Base-by-base conservation (phyloP, 1,140 invertebrate species). In the Danaus plexippus region DNA sequence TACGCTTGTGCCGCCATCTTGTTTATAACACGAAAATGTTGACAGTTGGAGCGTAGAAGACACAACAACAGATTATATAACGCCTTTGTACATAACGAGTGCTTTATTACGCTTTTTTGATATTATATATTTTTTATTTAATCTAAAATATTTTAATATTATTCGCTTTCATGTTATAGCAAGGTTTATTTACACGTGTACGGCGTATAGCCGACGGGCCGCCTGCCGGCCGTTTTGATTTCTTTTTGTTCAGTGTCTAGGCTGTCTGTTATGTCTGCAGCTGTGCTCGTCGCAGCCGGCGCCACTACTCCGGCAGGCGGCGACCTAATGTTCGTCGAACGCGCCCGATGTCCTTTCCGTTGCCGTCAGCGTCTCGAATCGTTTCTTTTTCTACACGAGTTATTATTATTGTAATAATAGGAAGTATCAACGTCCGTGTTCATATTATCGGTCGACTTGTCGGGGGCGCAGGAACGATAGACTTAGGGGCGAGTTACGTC, bases 61-160 rank as follows among this genome's bases (percentile, higher is more conserved):
- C 11, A 43, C 40, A 9, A 47, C 55, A 52, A 57, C 55, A 44
- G n/a, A 2, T 4, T 32, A 32, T 32, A 32, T 32, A 18, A 54
- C 46, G 66, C 66, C 65, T 71, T 67, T 85, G 79, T 82, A 82
- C 72, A 85, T 82, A 75, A 73, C 57, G 76, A 80, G 75, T 82
- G 79, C 81, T 85, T 80, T 80, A 77, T 80, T 78, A 81, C 76
- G 79, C 77, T 85, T 85, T 75, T 83, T 82, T 79, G 70, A 80
- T 80, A 80, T 79, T 80, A 61, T 64, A 64, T 69, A 73, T 70
- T 77, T 77, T 68, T 75, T 73, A 71, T 78, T 78, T 73, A 72
- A 71, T 66, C 47, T 64, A 68, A 54, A 57, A 69, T 72, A 71
- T 59, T 67, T 67, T 61, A 69, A 68, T 75, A 73, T 73, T 71